Percentiles rank a stretch among this genome's conserved stretches.
phyloP scores from a whole-genome alignment of 92 coral and sea anemone genomes.

The Phenganax subtilis region DNA sequence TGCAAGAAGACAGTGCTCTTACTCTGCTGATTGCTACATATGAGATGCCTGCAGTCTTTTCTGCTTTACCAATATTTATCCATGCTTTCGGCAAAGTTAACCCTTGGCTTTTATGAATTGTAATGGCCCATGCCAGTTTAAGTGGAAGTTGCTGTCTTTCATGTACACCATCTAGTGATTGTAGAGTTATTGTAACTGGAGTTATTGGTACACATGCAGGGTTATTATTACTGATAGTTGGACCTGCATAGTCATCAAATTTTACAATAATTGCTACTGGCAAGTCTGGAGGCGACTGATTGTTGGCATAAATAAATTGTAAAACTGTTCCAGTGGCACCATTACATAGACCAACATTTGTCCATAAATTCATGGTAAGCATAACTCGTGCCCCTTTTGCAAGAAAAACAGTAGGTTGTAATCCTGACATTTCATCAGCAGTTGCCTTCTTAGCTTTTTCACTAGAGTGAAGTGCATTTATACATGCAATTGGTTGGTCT shows the following conservation, averaged over 20 bases:
- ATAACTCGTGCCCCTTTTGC: background rate
- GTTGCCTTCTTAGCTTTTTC: too few relatives aligned
- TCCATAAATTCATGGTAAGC: constrained; percentile 12
- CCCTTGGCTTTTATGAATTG: constrained; percentile 6
- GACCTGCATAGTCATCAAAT: constrained; percentile 12
- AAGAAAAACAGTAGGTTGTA: too few relatives aligned
- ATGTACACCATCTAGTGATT: background rate
- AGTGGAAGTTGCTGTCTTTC: constrained; percentile 15
- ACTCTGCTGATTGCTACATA: constrained; percentile 11
- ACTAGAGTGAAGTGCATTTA: constrained; percentile 32
- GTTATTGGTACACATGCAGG: constrained; percentile 5
- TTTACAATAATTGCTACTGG: constrained; percentile 1
- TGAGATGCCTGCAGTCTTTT: constrained; percentile 12
- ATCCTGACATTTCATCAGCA: too few relatives aligned
- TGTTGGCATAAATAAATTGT: constrained; percentile 12
- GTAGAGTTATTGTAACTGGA: background rate
- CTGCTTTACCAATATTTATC: background rate
- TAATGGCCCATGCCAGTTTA: constrained; percentile 13
- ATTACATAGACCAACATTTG: constrained; percentile 4
- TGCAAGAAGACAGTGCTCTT: background rate
- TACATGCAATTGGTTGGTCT: constrained; percentile 29
- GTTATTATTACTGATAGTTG: constrained; percentile 1
- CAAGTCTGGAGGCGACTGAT: background rate
- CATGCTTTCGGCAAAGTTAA: constrained; percentile 15
- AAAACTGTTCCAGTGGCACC: constrained; percentile 9